phyloP scores from a whole-genome alignment of 35 echinoderm and acorn worm species.

The Apostichopus californicus region DNA sequence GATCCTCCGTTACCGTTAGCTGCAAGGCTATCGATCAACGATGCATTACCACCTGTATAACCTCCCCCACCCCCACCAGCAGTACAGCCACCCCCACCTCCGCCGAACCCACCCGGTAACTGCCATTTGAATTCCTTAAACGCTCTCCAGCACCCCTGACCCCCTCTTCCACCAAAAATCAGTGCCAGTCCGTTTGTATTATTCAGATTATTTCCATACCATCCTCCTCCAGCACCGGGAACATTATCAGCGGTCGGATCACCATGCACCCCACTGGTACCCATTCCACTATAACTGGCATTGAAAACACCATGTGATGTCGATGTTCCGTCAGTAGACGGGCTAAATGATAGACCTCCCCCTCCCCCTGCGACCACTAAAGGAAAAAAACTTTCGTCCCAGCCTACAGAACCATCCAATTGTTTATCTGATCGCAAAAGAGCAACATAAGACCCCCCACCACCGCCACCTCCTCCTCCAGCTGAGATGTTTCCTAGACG shows the following conservation, averaged over 20 bases:
- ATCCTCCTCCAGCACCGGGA: slow-evolving; percentile 83
- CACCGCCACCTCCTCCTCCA: slow-evolving; percentile 88
- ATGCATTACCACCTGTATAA: slow-evolving; percentile 84
- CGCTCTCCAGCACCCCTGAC: slow-evolving; percentile 56
- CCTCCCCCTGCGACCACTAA: slow-evolving; percentile 83
- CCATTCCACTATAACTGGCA: slow-evolving; percentile 39
- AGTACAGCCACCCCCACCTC: slow-evolving; percentile 90
- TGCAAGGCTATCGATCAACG: slow-evolving; percentile 55
- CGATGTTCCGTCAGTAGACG: not conserved
- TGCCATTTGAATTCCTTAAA: slow-evolving; percentile 67
- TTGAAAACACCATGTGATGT: slow-evolving; percentile 5
- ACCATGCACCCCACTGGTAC: slow-evolving; percentile 53
- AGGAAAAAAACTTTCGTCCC: slow-evolving; percentile 20
- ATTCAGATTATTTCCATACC: slow-evolving; percentile 43
- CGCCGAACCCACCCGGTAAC: slow-evolving; percentile 87
- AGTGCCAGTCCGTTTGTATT: slow-evolving; percentile 69
- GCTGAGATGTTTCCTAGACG: slow-evolving; percentile 51
- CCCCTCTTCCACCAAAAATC: slow-evolving; percentile 68
- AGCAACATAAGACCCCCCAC: slow-evolving; percentile 76
- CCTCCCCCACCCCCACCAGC: slow-evolving; percentile 88
- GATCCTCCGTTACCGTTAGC: slow-evolving; percentile 79
- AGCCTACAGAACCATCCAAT: not conserved
- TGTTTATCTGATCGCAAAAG: not conserved
- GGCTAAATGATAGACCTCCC: slow-evolving; percentile 79
- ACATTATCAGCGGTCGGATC: not conserved